Percentiles rank a stretch among this genome's conserved stretches.
Evolutionary conservation across 2,888 invertebrate genomes (phyloP).

Genomic region (Nemoura dubitans): DNA sequence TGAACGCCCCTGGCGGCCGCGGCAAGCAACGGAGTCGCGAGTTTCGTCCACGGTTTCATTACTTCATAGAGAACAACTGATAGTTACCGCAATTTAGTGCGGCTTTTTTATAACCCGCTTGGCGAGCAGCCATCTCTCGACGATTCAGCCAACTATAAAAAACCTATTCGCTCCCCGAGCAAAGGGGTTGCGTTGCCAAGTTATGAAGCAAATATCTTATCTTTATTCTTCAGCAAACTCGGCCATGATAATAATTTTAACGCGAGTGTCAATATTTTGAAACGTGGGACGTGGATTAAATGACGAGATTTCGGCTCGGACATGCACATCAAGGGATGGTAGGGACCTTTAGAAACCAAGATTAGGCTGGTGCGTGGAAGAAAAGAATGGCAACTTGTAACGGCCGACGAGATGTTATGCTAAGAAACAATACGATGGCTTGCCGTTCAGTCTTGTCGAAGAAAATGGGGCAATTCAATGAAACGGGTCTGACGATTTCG

Average conservation of each 20-base stretch:
- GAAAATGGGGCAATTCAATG: background rate
- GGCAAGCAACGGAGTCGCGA: background rate
- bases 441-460: background rate
- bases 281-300: background rate
- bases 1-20: background rate
- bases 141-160: constrained; percentile 9
- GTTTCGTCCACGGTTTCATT: background rate
- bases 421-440: background rate
- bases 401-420: too few species aligned
- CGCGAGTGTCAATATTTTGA: background rate
- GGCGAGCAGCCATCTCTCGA: constrained; percentile 16
- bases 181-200: constrained; percentile 24
- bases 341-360: background rate
- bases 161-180: constrained; percentile 7
- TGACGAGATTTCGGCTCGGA: background rate
- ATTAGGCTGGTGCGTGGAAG: background rate
- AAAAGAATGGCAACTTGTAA: background rate
- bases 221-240: constrained; percentile 30
- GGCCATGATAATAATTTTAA: background rate
- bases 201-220: constrained; percentile 35
- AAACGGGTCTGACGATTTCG: background rate
- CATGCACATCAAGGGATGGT: background rate
- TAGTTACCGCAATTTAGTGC: constrained; percentile 24
- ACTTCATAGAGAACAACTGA: constrained; percentile 15
- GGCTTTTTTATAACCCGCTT: constrained; percentile 9